Evolutionary conservation across 2,797 vertebrate genomes (phyloP).

Genomic region (Nothura maculosa): DNA sequence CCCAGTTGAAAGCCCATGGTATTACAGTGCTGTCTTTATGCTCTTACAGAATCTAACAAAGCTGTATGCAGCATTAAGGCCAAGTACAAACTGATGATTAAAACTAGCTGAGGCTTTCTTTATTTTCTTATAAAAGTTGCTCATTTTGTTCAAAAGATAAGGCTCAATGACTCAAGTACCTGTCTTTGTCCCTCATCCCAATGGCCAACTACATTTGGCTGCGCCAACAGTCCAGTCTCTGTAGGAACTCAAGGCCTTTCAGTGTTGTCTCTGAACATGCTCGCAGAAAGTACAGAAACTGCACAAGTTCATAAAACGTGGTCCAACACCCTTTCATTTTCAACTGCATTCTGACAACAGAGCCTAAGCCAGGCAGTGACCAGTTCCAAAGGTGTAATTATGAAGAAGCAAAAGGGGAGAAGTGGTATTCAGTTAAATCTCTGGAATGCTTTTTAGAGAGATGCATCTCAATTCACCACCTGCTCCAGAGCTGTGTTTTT

Average conservation of each 20-base stretch:
- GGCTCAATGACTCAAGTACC: not conserved
- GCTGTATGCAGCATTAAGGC: not conserved
- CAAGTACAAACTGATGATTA: conserved; percentile 36
- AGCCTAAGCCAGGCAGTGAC: not conserved
- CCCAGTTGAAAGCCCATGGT: conserved; percentile 21
- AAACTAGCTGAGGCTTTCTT: not conserved
- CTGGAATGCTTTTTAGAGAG: not conserved
- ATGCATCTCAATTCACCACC: not conserved
- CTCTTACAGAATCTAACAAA: conserved; percentile 28
- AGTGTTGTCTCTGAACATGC: not conserved
- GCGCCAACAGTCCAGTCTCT: not conserved
- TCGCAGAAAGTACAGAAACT: not conserved
- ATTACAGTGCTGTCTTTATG: conserved; percentile 44
- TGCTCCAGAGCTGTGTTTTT: not conserved
- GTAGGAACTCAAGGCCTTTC: not conserved
- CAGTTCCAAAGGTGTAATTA: not conserved
- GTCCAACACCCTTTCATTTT: not conserved
- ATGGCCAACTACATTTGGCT: not conserved
- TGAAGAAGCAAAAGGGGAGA: not conserved
- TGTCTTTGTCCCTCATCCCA: not conserved
- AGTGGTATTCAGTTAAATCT: not conserved
- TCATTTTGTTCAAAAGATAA: not conserved
- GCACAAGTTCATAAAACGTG: rapidly evolving
- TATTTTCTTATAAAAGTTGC: conserved; percentile 28
- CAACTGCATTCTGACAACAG: not conserved